Percentiles rank a stretch among this genome's conserved stretches.
phyloP scores from a whole-genome alignment of 2,888 invertebrate species.

The Rotaria socialis region DNA sequence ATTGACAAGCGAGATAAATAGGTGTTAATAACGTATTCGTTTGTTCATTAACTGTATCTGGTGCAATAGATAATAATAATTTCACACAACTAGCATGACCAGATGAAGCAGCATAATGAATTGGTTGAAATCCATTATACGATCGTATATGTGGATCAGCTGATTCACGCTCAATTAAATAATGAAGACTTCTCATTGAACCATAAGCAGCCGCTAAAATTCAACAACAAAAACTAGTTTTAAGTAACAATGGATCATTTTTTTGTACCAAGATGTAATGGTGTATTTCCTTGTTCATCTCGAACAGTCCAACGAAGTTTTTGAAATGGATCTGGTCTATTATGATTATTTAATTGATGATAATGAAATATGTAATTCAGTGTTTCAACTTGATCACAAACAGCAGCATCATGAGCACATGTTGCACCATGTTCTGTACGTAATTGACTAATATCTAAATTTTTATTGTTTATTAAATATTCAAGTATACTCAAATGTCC shows the following conservation, averaged over 20 bases:
- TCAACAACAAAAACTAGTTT: too few species aligned
- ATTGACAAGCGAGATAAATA: background rate
- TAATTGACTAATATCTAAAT: background rate
- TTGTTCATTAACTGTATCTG: constrained; percentile 22
- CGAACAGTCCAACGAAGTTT: background rate
- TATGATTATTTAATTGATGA: background rate
- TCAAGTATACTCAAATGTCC: background rate
- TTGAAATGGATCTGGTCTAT: background rate
- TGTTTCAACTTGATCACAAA: constrained; percentile 24
- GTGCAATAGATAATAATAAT: background rate
- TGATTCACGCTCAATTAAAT: background rate
- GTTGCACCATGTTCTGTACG: background rate
- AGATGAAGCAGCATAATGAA: background rate
- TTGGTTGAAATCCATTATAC: background rate
- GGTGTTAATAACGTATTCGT: background rate
- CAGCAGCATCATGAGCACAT: constrained; percentile 20
- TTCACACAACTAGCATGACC: background rate
- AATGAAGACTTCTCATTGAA: background rate
- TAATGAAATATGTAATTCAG: constrained; percentile 21
- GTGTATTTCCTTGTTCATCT: background rate
- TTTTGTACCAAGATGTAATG: background rate
- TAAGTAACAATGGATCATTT: too few species aligned
- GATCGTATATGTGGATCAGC: background rate
- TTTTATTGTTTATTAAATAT: background rate
- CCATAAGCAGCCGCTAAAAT: constrained; percentile 15